phyloP scores from a whole-genome alignment of 37 sponge, comb jelly and placozoan genomes.

The Petrosia ficiformis region DNA sequence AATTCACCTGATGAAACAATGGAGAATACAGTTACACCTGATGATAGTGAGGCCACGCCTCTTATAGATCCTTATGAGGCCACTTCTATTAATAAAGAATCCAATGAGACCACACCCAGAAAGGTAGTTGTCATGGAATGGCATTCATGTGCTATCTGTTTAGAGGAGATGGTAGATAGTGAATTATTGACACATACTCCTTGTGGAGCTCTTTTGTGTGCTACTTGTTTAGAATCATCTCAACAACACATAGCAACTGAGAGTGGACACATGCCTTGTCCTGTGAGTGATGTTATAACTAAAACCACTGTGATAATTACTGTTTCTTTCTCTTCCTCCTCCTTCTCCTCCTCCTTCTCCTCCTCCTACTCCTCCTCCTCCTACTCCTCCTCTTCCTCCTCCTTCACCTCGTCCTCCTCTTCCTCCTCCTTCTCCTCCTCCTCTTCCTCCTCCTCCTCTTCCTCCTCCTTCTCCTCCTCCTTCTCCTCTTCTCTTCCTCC shows the following conservation, averaged over 20 bases:
- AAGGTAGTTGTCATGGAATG: conserved; percentile 53
- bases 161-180: conserved; percentile 73
- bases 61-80: not conserved
- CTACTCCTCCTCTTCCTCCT: too few species aligned
- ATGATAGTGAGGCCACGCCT: not conserved
- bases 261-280: conserved; percentile 7
- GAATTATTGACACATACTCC: conserved; percentile 55
- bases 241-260: not conserved
- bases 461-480: not conserved
- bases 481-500: not conserved
- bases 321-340: not conserved
- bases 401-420: too few species aligned
- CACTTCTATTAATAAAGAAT: not conserved
- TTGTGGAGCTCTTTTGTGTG: conserved; percentile 66
- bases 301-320: not conserved
- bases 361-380: too few species aligned
- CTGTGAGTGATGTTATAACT: conserved; percentile 8
- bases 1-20: not conserved
- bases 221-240: conserved; percentile 41
- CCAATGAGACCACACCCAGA: conserved; percentile 4
- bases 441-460: too few species aligned
- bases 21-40: not conserved
- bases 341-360: too few species aligned
- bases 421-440: too few species aligned
- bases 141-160: conserved; percentile 73